Base-by-base conservation (phyloP, 2,797 vertebrate species). In the Serranus cabrilla region DNA sequence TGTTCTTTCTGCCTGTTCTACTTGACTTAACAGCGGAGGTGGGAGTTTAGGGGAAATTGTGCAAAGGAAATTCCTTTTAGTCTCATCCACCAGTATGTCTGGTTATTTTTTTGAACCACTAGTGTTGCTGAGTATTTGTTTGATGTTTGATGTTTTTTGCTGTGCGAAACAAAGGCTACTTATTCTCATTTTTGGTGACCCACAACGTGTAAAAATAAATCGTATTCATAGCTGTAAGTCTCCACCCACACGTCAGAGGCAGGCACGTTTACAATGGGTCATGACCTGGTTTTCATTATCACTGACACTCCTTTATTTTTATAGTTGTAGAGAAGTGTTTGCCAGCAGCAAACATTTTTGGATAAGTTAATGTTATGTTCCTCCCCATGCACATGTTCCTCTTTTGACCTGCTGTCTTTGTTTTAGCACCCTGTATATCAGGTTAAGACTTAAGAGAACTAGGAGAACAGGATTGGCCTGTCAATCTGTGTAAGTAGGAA, bases 391-490 rank as follows among this genome's bases (percentile, higher is more conserved):
- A 50, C 0, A 6, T 61, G 16, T 49, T 50, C 54, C 0, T 25
- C 2, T 43, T 0, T 37, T 11, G 34, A 61, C 40, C 14, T 12
- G 5, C 14, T 11, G 5, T 18, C 13, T 76, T 74, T 69, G 63
- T 81, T 52, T 56, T 4, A 52, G 31, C 12, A 31, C 7, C 59
- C 11, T 45, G 73, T 56, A 55, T 50, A 47, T 66, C 63, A 68
- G 56, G 7, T 27, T 51, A 54, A 2, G 3, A n/a, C 27, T 50
- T 11, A n/a, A 14, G 18, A 46, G 59, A 90, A 91, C 87, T 18
- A 55, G 90, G 89, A 85, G 58, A 81, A 89, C 92, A 84, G 70
- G 83, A 82, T 14, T 8, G 45, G 10, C 71, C 55, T 56, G 78
- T 91, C 47, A 25, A 40, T 6, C 13, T 45, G 8, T 47, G 1